Percentiles rank a stretch among this genome's conserved stretches.
Evolutionary conservation across 2,888 invertebrate genomes (phyloP).

Genomic region (Hylaea fasciaria): DNA sequence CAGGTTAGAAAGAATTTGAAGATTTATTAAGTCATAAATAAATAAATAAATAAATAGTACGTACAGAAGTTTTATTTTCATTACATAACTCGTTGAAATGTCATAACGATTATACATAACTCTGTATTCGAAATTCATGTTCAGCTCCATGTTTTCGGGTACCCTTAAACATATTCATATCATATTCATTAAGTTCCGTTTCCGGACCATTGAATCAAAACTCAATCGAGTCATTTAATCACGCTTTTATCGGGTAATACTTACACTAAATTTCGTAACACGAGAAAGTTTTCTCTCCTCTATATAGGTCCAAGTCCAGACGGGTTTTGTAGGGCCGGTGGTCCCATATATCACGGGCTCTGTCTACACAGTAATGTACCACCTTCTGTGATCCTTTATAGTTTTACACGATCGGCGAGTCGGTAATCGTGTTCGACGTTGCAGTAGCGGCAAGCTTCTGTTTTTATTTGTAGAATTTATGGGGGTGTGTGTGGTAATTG

Average conservation of each 20-base stretch:
- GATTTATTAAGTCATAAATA: no score
- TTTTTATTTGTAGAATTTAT: slow-evolving; percentile 9
- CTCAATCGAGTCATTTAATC: no score
- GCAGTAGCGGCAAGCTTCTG: slow-evolving; percentile 23
- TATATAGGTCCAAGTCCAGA: slow-evolving; percentile 43
- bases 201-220: no score
- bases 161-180: no score
- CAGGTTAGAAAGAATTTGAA: no score
- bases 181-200: not conserved
- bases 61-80: no score
- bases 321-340: slow-evolving; percentile 69
- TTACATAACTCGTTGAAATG: no score
- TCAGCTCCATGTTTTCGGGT: not conserved
- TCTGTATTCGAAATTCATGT: no score
- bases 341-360: slow-evolving; percentile 75
- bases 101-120: no score
- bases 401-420: slow-evolving; percentile 57
- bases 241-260: slow-evolving; percentile 5
- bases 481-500: no score
- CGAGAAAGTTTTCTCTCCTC: slow-evolving; percentile 42
- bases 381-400: slow-evolving; percentile 66
- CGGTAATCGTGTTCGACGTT: slow-evolving; percentile 45
- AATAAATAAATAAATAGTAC: no score
- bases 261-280: slow-evolving; percentile 21
- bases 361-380: slow-evolving; percentile 52